Percentiles rank a stretch among this genome's conserved stretches.
phyloP scores from a whole-genome alignment of 2,113 vertebrate genomes.

The Stigmatopora nigra region DNA sequence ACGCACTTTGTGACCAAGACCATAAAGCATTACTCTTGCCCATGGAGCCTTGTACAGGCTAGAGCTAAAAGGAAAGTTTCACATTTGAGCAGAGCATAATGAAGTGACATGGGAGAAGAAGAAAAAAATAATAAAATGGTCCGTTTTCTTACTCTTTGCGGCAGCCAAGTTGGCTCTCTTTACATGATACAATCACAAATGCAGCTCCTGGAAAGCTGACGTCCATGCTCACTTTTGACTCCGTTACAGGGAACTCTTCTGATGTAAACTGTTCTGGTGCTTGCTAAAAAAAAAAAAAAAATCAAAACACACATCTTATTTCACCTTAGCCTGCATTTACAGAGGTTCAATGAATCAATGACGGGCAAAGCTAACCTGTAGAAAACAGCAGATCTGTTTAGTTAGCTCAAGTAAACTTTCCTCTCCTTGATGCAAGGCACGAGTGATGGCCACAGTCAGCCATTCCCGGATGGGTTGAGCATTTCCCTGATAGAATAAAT shows the following conservation, averaged over 20 bases:
- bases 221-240: slow-evolving; percentile 97
- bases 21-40: slow-evolving; percentile 89
- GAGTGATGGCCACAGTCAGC: slow-evolving; percentile 89
- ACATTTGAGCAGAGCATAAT: not conserved
- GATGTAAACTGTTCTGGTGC: slow-evolving; percentile 93
- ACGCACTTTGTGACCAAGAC: slow-evolving; percentile 91
- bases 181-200: slow-evolving; percentile 91
- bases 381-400: slow-evolving; percentile 91
- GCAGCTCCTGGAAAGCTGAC: slow-evolving; percentile 95
- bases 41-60: slow-evolving; percentile 95
- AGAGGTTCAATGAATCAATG: not conserved
- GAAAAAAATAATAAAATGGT: not conserved
- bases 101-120: not conserved
- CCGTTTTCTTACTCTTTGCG: slow-evolving; percentile 85
- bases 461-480: slow-evolving; percentile 85
- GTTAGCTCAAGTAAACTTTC: slow-evolving; percentile 91
- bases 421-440: slow-evolving; percentile 91
- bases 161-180: slow-evolving; percentile 91
- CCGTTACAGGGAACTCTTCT: slow-evolving; percentile 88
- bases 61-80: slow-evolving; percentile 68
- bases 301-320: not conserved
- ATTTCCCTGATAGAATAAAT: slow-evolving; percentile 94
- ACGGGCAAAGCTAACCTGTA: slow-evolving; percentile 73
- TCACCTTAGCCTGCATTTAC: not conserved
- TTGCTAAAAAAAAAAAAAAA: slow-evolving; percentile 66